Evolutionary conservation across 2,888 invertebrate species (phyloP), one percentile per base, ranked within the genome.

Genomic region (Mesorhabditis spiculigera): DNA sequence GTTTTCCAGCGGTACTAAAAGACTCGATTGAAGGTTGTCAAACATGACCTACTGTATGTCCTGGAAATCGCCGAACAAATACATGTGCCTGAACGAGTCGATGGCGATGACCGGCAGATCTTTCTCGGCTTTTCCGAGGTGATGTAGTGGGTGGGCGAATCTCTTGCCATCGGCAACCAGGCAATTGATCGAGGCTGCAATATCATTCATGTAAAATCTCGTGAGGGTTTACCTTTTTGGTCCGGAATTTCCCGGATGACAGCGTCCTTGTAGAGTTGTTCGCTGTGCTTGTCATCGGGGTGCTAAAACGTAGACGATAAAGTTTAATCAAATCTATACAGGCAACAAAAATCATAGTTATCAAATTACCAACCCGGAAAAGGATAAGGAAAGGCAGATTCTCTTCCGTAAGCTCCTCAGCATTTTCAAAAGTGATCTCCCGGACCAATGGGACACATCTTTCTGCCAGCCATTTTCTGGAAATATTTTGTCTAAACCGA

Each of bases 361-460:
- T 16, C 10, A 66, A 43, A 66, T 43, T 13, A 44, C 13, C 5
- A 66, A 58, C 16, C 28, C n/a, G 28, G 58, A 66, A 13, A 45
- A 69, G 28, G 61, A n/a, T 61, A 13, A 62, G 5, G 16, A 70
- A 70, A 62, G 16, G 41, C 8, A 68, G 13, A 5, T 16, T 16
- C 10, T 73, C 75, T 69, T 85, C 85, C 16, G 85, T 85, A 66
- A 85, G 71, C 67, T 85, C 85, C 86, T 98, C 98, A 3, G 98
- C 98, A 89, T 99, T 99, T 88, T 97, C 96, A 88, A 99, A 99
- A 0, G 97, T 99, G 73, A 99, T 98, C 88, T 98, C 97, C 69
- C 98, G 90, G 0, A 99, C 97, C 13, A 97, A 88, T 0, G 98
- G 96, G 58, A 97, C 93, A 87, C 98, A 98, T 86, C 93, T 78